Evolutionary conservation across 2,888 invertebrate genomes (phyloP), one percentile per base, ranked within the genome.

Genomic region (Archaeoteleia sp.): DNA sequence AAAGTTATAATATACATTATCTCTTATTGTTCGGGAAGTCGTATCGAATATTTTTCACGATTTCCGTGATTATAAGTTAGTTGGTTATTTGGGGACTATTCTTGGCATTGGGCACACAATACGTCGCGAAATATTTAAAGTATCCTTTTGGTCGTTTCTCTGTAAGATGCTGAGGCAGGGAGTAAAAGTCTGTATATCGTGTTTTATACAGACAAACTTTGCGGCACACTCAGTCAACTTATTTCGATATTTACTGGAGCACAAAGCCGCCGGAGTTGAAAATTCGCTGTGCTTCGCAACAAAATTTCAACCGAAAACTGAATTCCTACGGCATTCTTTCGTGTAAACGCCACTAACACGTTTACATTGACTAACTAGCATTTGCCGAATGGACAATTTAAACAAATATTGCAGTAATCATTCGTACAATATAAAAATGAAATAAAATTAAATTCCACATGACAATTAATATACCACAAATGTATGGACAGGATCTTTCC

Each of bases 201-300:
- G 46, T 51, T 62, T 54, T 42, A 54, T 54, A 43, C 45, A 54
- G 30, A 32, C 32, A 27, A 62, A 62, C 53, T 62, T 62, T 46
- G 48, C 40, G 27, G 46, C 40, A 40, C 46, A 23, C 46, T 40
- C 54, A 27, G 40, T 40, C 46, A 46, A 62, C 61, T 62, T 54
- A 37, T 62, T 54, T 62, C 23, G 25, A 32, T 37, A 61, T 61
- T 51, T 32, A 40, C 30, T 13, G 45, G 30, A 43, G 20, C 42
- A 30, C 42, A 60, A 45, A 29, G 14, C 51, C 14, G 51, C 49
- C 49, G 25, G 34, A 48, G 32, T 32, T 12, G 10, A 32, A 58
- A 58, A 34, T 40, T 58, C 8, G 15, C 34, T 48, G 20, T 55
- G 45, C 14, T 34, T 35, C n/a, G n/a, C n/a, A n/a, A n/a, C n/a